Base-by-base conservation (phyloP, 2,888 invertebrate species). In the Amiota mariae region DNA sequence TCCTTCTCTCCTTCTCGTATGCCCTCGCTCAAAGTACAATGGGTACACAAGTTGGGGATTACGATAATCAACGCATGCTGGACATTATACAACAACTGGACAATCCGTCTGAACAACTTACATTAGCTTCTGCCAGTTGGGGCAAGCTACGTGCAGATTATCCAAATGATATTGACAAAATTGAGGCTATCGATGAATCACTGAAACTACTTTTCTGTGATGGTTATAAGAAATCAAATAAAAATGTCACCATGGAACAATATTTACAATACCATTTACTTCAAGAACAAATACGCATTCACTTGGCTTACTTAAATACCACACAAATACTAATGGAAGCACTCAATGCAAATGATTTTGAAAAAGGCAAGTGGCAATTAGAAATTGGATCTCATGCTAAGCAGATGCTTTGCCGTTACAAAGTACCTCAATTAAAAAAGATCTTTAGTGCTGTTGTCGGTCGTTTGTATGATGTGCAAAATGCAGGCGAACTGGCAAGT, bases 1-100 rank as follows among this genome's bases (percentile, higher is more conserved):
- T 24, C 24, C 24, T 24, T 24, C 24, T 24, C 24, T 36, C 6
- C 36, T 6, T 6, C 24, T 24, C 24, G 3, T 24, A 24, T 24
- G 24, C 3, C 24, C 3, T 24, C 3, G 24, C 24, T 24, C 24
- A 24, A 24, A 24, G 24, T 8, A 20, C 72, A 0, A 3, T 76
- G 36, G 73, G 78, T 11, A 78, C 77, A 10, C 78, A 78, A 57
- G 78, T 78, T n/a, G 9, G 57, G n/a, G 66, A 48, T 51, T 78
- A 78, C 20, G 73, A 78, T 54, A 56, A 75, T 67, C 64, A 68
- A 13, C 72, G 64, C 2, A 73, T 78, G 77, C 56, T 78, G 18
- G 24, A 47, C 1, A 54, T 78, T 15, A 76, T 78, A 12, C 59
- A 71, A 51, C 18, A 64, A 10, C 36, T 54, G 10, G 76, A 76